Evolutionary conservation across 2,888 invertebrate species (phyloP), one percentile per base, ranked within the genome.

Genomic region (Acholoe squamosa): DNA sequence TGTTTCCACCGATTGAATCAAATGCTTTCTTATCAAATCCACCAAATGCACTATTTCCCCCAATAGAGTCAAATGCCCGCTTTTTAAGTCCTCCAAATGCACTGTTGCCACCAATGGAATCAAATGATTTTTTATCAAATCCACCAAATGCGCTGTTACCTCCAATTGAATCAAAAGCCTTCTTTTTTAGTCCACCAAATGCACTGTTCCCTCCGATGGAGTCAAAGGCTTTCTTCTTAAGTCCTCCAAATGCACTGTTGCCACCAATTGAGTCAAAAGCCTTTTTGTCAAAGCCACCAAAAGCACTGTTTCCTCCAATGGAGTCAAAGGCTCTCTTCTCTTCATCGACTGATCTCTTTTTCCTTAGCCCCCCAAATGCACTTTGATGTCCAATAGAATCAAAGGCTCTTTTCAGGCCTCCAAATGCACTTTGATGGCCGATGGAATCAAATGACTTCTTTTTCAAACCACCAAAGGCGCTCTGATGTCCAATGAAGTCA

Each of bases 391-490:
- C 88, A 28, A 88, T 88, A 0, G 25, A 19, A 28, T 88, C 88
- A 88, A 88, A 88, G 10, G 88, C 43, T 22, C 88, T 25, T 51
- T 89, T 89, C 22, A 89, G 89, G 0, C 89, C 89, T 19, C 89
- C 89, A 43, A 89, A 89, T 19, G 89, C 76, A 34, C 90, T 90
- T n/a, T 61, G 34, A n/a, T 61, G 54, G n/a, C 88, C 89, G 56
- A 91, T 91, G 1, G 90, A 90, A 77, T 91, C 91, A 56, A 91
- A 91, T 0, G 90, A 43, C 88, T 84, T 91, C 52, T 91, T 91
- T 14, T 89, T 84, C 0, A 91, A 67, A 10, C 91, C 90, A 80
- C 61, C 89, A 77, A 91, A 91, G 25, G 88, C 89, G 31, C 88
- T 80, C 10, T 51, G 43, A 28, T 90, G 80, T 5, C 77, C 77